Evolutionary conservation across 2,888 invertebrate genomes (phyloP).

Genomic region (Peribatodes rhomboidaria): DNA sequence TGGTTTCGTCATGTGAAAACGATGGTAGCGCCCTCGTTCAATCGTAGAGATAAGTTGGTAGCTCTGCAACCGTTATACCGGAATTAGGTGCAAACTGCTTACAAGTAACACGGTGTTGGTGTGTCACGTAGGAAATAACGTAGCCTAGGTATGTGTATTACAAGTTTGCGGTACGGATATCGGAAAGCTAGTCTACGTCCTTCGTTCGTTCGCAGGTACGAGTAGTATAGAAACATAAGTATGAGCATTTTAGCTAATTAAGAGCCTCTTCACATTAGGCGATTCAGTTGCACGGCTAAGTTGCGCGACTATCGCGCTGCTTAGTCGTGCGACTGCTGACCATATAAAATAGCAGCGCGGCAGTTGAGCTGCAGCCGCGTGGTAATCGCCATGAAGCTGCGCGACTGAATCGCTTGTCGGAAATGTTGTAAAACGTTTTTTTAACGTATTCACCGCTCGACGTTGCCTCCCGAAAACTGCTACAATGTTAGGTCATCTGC

Average conservation of each 20-base stretch:
- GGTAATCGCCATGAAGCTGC: no score
- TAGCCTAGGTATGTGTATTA: slow-evolving; percentile 9
- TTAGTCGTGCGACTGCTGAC: no score
- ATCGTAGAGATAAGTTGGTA: not conserved
- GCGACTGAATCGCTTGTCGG: no score
- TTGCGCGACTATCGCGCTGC: no score
- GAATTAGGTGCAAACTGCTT: slow-evolving; percentile 35
- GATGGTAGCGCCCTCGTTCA: not conserved
- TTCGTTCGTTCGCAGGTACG: no score
- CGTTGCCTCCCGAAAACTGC: no score
- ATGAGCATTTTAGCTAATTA: not conserved
- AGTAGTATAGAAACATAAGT: not conserved
- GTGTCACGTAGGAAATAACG: slow-evolving; percentile 24
- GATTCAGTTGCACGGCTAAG: no score
- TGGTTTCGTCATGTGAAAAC: not conserved
- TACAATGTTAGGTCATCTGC: no score
- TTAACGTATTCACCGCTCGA: no score
- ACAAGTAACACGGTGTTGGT: slow-evolving; percentile 24
- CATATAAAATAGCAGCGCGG: no score
- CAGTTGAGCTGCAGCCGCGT: no score
- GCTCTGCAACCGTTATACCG: slow-evolving; percentile 1
- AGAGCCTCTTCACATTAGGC: not conserved
- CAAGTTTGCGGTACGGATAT: slow-evolving; percentile 12
- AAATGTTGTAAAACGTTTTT: no score
- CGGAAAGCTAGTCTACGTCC: slow-evolving; percentile 2